A percentile compares a stretch with the other conserved stretches of the same genome.
phyloP scores from a whole-genome alignment of 2,888 invertebrate species.

The Spilosoma lubricipeda region DNA sequence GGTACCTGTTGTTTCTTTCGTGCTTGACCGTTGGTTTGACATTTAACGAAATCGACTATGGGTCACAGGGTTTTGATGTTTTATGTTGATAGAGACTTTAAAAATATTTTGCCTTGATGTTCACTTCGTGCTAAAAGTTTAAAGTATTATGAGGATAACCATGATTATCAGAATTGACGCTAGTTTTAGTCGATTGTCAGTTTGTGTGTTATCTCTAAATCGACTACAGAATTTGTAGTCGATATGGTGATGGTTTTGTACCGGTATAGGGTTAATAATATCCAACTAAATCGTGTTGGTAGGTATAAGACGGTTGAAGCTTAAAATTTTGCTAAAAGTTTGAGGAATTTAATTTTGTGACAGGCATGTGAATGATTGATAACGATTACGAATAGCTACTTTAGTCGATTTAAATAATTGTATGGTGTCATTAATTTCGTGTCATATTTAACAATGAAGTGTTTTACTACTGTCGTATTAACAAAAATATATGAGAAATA shows the following conservation, averaged over 20 bases:
- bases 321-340: background rate
- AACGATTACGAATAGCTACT: background rate
- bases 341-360: background rate
- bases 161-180: no score
- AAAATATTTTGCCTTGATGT: background rate
- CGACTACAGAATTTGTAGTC: background rate
- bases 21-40: slow-evolving; percentile 15
- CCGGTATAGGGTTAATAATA: background rate
- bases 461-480: slow-evolving; percentile 5
- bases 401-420: slow-evolving; percentile 2
- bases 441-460: slow-evolving; percentile 3
- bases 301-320: background rate
- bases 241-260: slow-evolving; percentile 5
- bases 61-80: background rate
- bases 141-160: background rate
- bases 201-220: background rate
- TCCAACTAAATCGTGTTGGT: background rate
- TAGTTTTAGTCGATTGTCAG: background rate
- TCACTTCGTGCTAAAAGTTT: background rate
- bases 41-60: slow-evolving; percentile 3
- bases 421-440: background rate
- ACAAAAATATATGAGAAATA: background rate
- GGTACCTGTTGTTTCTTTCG: slow-evolving; percentile 50
- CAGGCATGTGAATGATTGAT: background rate
- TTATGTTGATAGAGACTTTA: background rate